These are phyloP conservation scores for Lamprotornis superbus DNA, from an alignment of 2,113 vertebrate genomes.

Conservation along the genomic window DNA sequence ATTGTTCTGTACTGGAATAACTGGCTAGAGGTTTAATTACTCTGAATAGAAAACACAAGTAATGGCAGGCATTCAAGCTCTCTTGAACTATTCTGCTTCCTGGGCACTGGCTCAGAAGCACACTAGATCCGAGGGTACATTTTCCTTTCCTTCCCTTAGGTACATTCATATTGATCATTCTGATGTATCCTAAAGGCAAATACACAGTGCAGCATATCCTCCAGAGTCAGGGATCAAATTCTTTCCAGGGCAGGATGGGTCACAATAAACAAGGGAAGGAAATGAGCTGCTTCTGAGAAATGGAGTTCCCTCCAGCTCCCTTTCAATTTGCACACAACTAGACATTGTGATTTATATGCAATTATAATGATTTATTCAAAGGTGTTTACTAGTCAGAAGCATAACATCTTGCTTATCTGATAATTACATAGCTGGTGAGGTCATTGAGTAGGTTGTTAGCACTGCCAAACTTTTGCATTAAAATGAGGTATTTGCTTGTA, in stretches of 20 bases:
- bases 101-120: not conserved
- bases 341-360: slow-evolving; percentile 34
- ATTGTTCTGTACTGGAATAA: slow-evolving; percentile 59
- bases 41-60: slow-evolving; percentile 17
- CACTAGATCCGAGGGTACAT: not conserved
- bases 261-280: slow-evolving; percentile 44
- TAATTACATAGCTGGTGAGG: slow-evolving; percentile 28
- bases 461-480: not conserved
- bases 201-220: not conserved
- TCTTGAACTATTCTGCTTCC: not conserved
- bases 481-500: not conserved
- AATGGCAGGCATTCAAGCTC: slow-evolving; percentile 14
- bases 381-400: slow-evolving; percentile 20
- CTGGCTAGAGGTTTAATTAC: slow-evolving; percentile 15
- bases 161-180: not conserved
- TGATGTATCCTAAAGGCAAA: not conserved
- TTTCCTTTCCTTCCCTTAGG: not conserved
- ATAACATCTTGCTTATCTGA: slow-evolving; percentile 24
- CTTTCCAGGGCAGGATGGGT: not conserved
- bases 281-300: slow-evolving; percentile 42
- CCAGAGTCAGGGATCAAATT: slow-evolving; percentile 37
- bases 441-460: not conserved
- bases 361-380: slow-evolving; percentile 56
- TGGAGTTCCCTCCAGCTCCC: not conserved
- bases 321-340: slow-evolving; percentile 27